Percentiles rank a stretch among this genome's conserved stretches.
Conservation (phyloP, 2,113 vertebrate genomes). For the Leptodactylus fuscus region DNA sequence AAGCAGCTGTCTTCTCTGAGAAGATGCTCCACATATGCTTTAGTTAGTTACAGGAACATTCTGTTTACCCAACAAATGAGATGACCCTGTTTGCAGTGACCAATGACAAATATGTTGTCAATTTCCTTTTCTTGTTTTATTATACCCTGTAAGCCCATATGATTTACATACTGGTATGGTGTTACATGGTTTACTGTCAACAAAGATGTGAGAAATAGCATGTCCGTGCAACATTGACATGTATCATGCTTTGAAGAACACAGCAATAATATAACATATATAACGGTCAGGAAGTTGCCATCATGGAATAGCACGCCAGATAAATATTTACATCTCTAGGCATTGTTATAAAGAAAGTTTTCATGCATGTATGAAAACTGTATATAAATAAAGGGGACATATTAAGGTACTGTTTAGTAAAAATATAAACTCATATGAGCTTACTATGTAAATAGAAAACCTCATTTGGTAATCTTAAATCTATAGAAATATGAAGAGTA, state of each 20-base stretch:
- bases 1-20: slow-evolving; percentile 80
- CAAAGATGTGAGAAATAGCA: neutral
- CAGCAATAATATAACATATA: neutral
- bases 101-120: slow-evolving; percentile 63
- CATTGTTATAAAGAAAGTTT: neutral
- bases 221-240: neutral
- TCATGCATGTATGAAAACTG: neutral
- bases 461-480: neutral
- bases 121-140: slow-evolving; percentile 61
- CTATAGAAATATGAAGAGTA: neutral
- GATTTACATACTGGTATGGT: neutral
- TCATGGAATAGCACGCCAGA: neutral
- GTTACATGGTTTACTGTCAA: slow-evolving; percentile 15
- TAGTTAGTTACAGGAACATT: slow-evolving; percentile 68
- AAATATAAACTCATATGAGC: neutral
- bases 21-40: slow-evolving; percentile 75
- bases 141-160: neutral
- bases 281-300: neutral
- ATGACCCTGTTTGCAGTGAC: slow-evolving; percentile 67
- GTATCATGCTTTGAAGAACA: neutral
- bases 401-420: neutral
- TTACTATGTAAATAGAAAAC: neutral
- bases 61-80: slow-evolving; percentile 65
- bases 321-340: neutral
- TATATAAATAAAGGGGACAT: neutral